Percentiles rank a stretch among this genome's conserved stretches.
phyloP scores from a whole-genome alignment of 2,113 vertebrate genomes.

The Apteryx mantelli region DNA sequence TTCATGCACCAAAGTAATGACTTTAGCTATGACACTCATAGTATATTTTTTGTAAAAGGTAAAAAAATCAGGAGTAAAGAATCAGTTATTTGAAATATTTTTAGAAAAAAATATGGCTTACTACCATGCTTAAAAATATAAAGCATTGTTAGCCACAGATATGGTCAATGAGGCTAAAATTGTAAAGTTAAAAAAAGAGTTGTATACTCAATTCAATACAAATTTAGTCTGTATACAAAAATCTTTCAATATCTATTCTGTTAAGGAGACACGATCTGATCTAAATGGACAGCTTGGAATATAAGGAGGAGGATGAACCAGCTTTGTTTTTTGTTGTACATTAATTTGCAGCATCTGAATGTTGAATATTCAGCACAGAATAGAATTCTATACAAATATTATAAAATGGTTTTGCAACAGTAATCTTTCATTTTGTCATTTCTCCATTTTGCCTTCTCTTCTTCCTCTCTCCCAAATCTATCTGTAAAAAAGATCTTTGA shows the following conservation, averaged over 20 bases:
- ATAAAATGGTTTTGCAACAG: background rate
- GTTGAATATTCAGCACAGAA: background rate
- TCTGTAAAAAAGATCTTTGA: background rate
- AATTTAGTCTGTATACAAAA: constrained; percentile 64
- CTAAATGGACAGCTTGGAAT: constrained; percentile 66
- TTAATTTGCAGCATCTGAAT: background rate
- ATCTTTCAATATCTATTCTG: constrained; percentile 75
- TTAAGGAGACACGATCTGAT: constrained; percentile 69
- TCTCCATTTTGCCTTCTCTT: background rate
- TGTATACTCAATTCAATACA: constrained; percentile 1
- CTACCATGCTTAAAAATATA: background rate
- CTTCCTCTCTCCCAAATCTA: background rate
- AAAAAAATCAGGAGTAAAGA: background rate
- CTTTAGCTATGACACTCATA: background rate
- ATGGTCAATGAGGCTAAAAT: background rate
- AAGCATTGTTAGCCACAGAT: background rate
- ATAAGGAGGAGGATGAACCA: constrained; percentile 51
- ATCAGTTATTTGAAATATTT: background rate
- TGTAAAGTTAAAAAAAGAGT: constrained; percentile 45
- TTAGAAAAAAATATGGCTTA: background rate
- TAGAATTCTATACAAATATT: background rate
- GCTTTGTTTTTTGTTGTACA: constrained; percentile 28
- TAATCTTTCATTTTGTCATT: background rate
- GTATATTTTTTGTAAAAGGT: background rate
- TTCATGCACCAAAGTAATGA: background rate